Base-by-base conservation (phyloP, 2,888 invertebrate species). In the Acanthoscelides obtectus region DNA sequence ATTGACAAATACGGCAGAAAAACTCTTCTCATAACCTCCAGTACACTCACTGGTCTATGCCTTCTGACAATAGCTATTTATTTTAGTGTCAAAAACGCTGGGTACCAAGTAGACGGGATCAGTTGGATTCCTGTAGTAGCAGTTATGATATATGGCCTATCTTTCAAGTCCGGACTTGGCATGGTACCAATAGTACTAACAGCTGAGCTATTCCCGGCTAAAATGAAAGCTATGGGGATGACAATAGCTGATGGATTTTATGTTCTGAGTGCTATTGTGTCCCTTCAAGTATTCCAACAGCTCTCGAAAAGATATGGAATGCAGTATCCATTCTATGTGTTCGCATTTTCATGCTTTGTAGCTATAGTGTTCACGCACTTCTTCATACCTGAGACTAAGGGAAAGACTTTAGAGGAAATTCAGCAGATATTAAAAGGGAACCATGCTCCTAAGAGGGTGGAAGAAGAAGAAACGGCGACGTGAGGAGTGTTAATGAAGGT, bases 221-320 rank as follows among this genome's bases (percentile, higher is more conserved):
- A 82, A 74, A 81, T 85, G 6, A 86, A 86, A 78, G 85, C 85
- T 3, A 81, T 83, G 75, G 86, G 85, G 4, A 84, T 85, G 84
- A 84, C 86, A 0, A 69, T 84, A 20, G 82, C 85, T 2, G 85
- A 86, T 73, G 80, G 81, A 4, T 80, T 82, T 75, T 86, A 84
- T 71, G 79, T 85, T 5, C 73, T 83, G n/a, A 83, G 83, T 71
- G 82, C 82, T 0, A 73, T 84, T 4, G 72, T 84, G 2, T 83
- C 84, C 0, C 78, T 85, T 3, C 82, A 84, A 72, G 72, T 85
- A 70, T 86, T 83, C 73, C 82, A 84, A 70, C 72, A 74, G 64
- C 75, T 83, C 22, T 77, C 78, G 19, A 72, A 77, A 1, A 27
- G 22, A 3, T 83, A 79, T 69, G 84, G 84, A 27, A 77, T 83